phyloP scores from a whole-genome alignment of 2,888 invertebrate species.

The Sinhomidia bicolor region DNA sequence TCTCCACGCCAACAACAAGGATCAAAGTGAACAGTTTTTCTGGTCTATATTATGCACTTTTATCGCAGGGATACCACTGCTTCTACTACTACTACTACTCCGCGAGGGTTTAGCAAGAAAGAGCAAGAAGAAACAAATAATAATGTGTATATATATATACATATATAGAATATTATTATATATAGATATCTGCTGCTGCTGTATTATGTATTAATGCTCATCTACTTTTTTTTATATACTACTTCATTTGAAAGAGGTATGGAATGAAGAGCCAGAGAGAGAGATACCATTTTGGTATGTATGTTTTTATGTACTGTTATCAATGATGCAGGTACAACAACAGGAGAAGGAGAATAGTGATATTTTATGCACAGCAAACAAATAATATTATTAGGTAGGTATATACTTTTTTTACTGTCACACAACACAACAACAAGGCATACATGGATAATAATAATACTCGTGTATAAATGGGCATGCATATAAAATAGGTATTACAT shows the following conservation, averaged over 20 bases:
- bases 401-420: not conserved
- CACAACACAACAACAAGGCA: not conserved
- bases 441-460: not conserved
- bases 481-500: not conserved
- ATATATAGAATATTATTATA: not conserved
- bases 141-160: not conserved
- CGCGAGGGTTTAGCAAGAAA: slow-evolving; percentile 43
- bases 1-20: not conserved
- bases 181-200: not conserved
- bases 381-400: not conserved
- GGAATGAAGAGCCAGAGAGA: too few relatives aligned
- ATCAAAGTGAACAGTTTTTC: slow-evolving; percentile 10
- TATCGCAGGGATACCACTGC: slow-evolving; percentile 35
- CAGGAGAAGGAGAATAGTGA: too few relatives aligned
- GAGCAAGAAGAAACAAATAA: not conserved
- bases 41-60: slow-evolving; percentile 52
- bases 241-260: too few relatives aligned
- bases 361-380: not conserved
- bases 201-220: not conserved
- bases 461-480: not conserved
- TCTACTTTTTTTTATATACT: too few relatives aligned
- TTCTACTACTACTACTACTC: not conserved
- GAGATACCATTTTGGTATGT: too few relatives aligned
- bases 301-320: not conserved
- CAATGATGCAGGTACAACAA: not conserved